A percentile compares a stretch with the other conserved stretches of the same genome.
Evolutionary conservation across 1,140 invertebrate genomes (phyloP).

Genomic region (Papilio machaon): DNA sequence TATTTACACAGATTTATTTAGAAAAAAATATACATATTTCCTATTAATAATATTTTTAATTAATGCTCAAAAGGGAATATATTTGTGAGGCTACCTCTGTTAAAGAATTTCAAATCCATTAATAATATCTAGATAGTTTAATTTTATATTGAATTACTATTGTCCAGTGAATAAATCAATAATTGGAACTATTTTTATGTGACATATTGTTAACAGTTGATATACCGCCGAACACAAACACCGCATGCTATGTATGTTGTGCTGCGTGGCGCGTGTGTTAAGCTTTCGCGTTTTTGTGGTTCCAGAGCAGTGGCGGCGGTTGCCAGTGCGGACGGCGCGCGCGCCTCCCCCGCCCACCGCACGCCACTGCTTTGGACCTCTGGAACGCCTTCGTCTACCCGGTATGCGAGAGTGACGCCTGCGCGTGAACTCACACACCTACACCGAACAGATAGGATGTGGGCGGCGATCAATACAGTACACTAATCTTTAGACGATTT

Average conservation of each 20-base stretch:
- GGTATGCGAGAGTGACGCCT: slow-evolving; percentile 80
- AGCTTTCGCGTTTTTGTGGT: slow-evolving; percentile 79
- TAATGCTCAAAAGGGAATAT: neutral
- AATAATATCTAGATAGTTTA: neutral
- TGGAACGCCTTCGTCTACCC: slow-evolving; percentile 83
- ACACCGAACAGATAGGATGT: slow-evolving; percentile 30
- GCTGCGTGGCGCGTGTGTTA: slow-evolving; percentile 65
- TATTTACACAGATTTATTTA: no score
- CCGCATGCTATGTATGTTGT: slow-evolving; percentile 36
- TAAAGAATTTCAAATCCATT: neutral
- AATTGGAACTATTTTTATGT: slow-evolving; percentile 28
- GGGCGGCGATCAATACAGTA: neutral
- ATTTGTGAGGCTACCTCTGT: neutral
- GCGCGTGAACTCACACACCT: slow-evolving; percentile 59
- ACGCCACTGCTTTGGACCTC: slow-evolving; percentile 83
- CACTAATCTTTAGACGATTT: neutral
- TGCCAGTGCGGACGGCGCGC: slow-evolving; percentile 80
- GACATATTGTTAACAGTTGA: slow-evolving; percentile 38
- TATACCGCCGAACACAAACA: slow-evolving; percentile 34
- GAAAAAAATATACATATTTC: neutral
- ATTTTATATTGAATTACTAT: neutral
- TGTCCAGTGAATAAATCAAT: neutral
- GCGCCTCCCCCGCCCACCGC: slow-evolving; percentile 78
- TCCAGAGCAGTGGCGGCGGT: slow-evolving; percentile 83
- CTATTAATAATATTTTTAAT: neutral